Conservation (phyloP, 2,888 invertebrate genomes). For the Vannuccia rotundouncinata region DNA sequence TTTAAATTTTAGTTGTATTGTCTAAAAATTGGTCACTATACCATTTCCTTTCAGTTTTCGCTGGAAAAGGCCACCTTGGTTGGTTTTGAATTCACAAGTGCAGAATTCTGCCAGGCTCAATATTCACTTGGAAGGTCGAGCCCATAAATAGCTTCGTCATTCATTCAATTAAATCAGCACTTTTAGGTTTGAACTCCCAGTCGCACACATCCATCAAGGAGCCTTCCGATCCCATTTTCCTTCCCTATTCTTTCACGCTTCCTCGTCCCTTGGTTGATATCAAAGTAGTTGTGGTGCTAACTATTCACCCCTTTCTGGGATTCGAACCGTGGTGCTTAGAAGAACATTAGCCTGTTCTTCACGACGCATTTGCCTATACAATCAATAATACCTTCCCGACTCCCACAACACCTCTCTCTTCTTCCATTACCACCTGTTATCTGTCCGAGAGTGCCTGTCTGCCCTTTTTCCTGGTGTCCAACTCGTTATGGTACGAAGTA, state of each 20-base stretch:
- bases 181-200: not conserved
- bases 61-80: constrained; percentile 10
- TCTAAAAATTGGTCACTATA: too few species aligned
- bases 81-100: constrained; percentile 32
- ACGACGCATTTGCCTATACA: not conserved
- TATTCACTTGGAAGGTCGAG: constrained; percentile 1
- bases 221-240: not conserved
- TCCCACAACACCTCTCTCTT: too few species aligned
- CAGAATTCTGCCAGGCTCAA: constrained; percentile 35
- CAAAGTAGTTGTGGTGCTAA: not conserved
- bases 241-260: not conserved
- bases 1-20: too few species aligned
- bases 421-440: too few species aligned
- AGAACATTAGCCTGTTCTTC: not conserved
- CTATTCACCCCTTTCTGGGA: not conserved
- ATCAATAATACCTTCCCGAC: too few species aligned
- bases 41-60: constrained; percentile 1
- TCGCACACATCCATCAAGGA: not conserved
- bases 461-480: not conserved
- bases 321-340: not conserved
- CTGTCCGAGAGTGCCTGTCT: not conserved
- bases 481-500: not conserved
- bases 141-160: not conserved
- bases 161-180: too few species aligned
- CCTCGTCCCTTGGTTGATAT: not conserved